Evolutionary conservation across 2,888 invertebrate species (phyloP).

Genomic region (Aphelenchoides bicaudatus): DNA sequence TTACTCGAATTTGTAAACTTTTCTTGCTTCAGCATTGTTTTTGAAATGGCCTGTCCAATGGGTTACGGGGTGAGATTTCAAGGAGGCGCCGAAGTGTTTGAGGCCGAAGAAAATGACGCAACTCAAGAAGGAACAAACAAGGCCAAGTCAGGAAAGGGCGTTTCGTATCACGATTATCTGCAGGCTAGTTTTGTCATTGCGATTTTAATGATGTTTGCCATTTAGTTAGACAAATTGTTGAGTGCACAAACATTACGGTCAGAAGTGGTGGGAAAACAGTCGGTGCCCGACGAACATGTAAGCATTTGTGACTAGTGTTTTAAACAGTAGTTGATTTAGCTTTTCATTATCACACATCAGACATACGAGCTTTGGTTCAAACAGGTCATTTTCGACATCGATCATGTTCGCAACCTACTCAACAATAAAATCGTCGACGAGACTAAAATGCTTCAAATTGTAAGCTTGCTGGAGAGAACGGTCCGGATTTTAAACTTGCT

Average conservation of each 20-base stretch:
- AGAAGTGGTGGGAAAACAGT: constrained; percentile 64
- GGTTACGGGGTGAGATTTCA: constrained; percentile 33
- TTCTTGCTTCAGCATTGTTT: background rate
- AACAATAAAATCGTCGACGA: constrained; percentile 72
- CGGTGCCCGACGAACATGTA: constrained; percentile 93
- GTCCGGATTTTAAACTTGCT: constrained; percentile 83
- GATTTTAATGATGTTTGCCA: too few species aligned
- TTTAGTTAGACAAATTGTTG: constrained; percentile 76
- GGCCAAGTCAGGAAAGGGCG: constrained; percentile 65
- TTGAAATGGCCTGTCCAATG: constrained; percentile 40
- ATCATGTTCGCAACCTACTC: constrained; percentile 81
- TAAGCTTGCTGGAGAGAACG: constrained; percentile 83
- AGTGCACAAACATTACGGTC: constrained; percentile 78
- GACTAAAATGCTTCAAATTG: constrained; percentile 82
- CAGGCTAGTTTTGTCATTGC: constrained; percentile 66
- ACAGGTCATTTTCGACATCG: constrained; percentile 92
- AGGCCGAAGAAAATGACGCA: constrained; percentile 19
- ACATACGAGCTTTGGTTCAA: constrained; percentile 98
- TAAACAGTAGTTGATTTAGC: too few species aligned
- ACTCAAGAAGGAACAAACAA: constrained; percentile 52
- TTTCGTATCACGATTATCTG: constrained; percentile 84
- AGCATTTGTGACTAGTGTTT: too few species aligned
- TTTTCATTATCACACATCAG: constrained; percentile 94
- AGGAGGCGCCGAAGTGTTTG: constrained; percentile 25
- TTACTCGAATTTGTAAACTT: background rate